Conservation (phyloP, 2,888 invertebrate species). For the Lepidocyrtoides sp. region DNA sequence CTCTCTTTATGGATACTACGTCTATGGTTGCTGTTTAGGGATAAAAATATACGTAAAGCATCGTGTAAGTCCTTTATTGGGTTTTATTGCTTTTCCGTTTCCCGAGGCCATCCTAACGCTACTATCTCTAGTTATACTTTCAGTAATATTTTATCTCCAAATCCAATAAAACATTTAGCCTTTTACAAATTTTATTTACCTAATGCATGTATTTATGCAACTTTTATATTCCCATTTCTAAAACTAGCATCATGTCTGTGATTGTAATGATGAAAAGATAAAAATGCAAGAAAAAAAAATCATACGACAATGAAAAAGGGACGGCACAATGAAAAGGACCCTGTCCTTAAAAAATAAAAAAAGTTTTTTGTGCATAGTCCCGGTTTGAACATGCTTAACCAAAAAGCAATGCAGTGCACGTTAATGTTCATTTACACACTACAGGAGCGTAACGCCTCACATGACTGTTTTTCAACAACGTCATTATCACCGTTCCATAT, state of each 20-base stretch:
- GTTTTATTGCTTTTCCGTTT: no score
- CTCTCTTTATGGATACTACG: no score
- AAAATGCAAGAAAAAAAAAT: slow-evolving; percentile 2
- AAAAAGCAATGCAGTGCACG: background rate
- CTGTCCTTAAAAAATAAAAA: slow-evolving; percentile 11
- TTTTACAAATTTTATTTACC: no score
- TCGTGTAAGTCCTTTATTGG: no score
- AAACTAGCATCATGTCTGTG: background rate
- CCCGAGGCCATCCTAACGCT: no score
- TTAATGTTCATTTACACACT: background rate
- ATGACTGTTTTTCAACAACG: slow-evolving; percentile 16
- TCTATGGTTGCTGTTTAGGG: no score
- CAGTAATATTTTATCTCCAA: no score
- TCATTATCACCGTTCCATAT: slow-evolving; percentile 36
- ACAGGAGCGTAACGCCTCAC: background rate
- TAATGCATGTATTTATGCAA: no score
- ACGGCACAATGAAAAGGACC: background rate
- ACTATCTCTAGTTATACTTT: no score
- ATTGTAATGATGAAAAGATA: background rate
- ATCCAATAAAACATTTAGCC: no score
- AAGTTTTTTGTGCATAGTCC: background rate
- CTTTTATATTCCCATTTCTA: background rate
- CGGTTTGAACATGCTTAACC: background rate
- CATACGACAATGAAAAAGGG: background rate
- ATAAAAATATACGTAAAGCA: no score